Base-by-base conservation (phyloP, 2,113 vertebrate genomes). In the Glareola pratincola region DNA sequence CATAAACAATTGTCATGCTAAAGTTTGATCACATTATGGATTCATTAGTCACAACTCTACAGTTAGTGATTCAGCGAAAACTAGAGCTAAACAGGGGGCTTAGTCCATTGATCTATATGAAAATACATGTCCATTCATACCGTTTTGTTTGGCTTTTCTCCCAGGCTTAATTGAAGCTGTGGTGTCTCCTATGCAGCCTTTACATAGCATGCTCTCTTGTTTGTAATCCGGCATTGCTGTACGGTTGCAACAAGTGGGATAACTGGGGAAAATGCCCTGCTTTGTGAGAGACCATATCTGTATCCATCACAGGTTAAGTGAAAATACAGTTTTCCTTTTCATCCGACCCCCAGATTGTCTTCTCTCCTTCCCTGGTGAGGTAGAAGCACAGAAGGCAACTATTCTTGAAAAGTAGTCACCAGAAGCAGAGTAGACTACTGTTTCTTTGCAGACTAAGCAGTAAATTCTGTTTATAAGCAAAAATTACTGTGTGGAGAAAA, bases 11-110 rank as follows among this genome's bases (percentile, higher is more conserved):
- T 92, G 39, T 68, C 64, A 63, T 59, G 17, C 37, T 89, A 34
- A 68, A 75, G 36, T 93, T 93, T 94, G 83, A 72, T 92, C 48
- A 66, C 56, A 23, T 73, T 79, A 64, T 30, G 30, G 32, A 50
- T 59, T 72, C 66, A 74, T 73, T 71, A 82, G 36, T 88, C 7
- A 4, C 67, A 73, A 62, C 26, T 85, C n/a, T 67, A 21, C 34
- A 74, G 41, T 14, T 60, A 85, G 26, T 45, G 29, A 57, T 53
- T 64, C 67, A 39, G 37, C 79, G 41, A 90, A 83, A 96, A 77
- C n/a, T 56, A 41, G 32, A 76, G 71, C 72, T 74, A 39, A 88
- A 64, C 27, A 67, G 27, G 20, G 15, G 34, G 7, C 57, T 88
- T 69, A 76, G n/a, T 59, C 23, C 36, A 21, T 69, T 60, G 34